Evolutionary conservation across 2,113 vertebrate species (phyloP), one percentile per base, ranked within the genome.

Genomic region (Austrofundulus limnaeus): DNA sequence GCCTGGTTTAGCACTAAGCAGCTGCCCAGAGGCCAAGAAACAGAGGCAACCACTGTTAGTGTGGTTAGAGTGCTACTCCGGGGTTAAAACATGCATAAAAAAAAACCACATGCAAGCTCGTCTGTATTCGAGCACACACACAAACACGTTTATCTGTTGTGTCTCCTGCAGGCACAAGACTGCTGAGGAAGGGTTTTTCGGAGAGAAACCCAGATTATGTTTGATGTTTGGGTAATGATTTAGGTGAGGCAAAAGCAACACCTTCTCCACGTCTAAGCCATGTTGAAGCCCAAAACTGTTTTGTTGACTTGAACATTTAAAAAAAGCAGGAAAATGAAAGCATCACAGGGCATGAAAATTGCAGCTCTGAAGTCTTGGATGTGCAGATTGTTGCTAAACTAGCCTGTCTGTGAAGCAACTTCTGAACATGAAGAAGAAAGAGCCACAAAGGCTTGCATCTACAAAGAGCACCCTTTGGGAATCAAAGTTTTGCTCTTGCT

Each of bases 211-310:
- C 81, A 77, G 82, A 83, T 82, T 78, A 79, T 59, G 80, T 89
- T 85, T 90, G 88, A 90, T 90, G 87, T 91, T 76, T 66, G 85
- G 81, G 80, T 90, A 90, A 91, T 87, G 87, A 88, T 83, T 89
- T 82, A 86, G 88, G 81, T 86, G 63, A 81, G 75, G 85, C 64
- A 61, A 69, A 11, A 20, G 63, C 73, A 77, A 64, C 53, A 85
- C 69, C 80, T 71, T 84, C 85, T 72, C 70, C 55, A 72, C 53
- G 61, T 81, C 56, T 64, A 55, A 73, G 73, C 68, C 54, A 54
- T 70, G 85, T 37, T 59, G 65, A 74, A 53, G 52, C 70, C 65
- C 45, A 45, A 51, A 69, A 77, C 65, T 71, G 56, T 71, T 66
- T 59, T 71, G 64, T 58, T 63, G 62, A 73, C 48, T 56, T 21